Conservation (phyloP, 1,140 invertebrate genomes). For the Drosophila carrolli region DNA sequence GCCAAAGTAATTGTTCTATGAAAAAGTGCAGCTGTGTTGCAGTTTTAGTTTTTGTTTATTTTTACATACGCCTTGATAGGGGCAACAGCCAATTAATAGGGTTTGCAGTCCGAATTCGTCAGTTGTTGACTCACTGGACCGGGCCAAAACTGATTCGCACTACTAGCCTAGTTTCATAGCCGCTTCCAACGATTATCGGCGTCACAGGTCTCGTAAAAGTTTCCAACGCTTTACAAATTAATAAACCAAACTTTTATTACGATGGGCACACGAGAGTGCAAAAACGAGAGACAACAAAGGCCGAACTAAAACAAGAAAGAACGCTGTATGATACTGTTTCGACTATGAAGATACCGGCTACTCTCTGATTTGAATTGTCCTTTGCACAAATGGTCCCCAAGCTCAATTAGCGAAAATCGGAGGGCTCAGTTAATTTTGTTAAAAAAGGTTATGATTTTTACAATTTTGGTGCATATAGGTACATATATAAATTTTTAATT, state of each 20-base stretch:
- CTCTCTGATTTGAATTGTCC: no score
- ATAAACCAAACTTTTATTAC: conserved; percentile 73
- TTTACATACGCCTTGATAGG: conserved; percentile 1
- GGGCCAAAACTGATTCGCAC: conserved; percentile 30
- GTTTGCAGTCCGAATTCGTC: conserved; percentile 10
- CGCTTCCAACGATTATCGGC: conserved; percentile 33
- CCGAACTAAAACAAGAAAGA: conserved; percentile 3
- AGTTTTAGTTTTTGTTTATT: conserved; percentile 5
- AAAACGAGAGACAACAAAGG: conserved; percentile 12
- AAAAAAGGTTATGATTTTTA: no score
- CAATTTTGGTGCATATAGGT: no score
- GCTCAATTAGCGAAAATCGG: no score
- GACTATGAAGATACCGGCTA: neutral
- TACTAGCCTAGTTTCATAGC: conserved; percentile 72
- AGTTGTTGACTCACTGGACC: conserved; percentile 19
- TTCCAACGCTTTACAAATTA: conserved; percentile 79
- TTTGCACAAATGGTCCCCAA: no score
- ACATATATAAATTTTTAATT: no score
- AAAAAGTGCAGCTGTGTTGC: conserved; percentile 35
- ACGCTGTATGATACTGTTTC: neutral
- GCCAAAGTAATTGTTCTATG: neutral
- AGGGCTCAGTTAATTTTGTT: no score
- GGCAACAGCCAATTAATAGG: conserved; percentile 2
- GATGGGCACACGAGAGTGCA: conserved; percentile 11
- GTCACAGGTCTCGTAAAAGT: conserved; percentile 68